Conservation (phyloP, 2,113 vertebrate genomes). For the Chionomys nivalis region DNA sequence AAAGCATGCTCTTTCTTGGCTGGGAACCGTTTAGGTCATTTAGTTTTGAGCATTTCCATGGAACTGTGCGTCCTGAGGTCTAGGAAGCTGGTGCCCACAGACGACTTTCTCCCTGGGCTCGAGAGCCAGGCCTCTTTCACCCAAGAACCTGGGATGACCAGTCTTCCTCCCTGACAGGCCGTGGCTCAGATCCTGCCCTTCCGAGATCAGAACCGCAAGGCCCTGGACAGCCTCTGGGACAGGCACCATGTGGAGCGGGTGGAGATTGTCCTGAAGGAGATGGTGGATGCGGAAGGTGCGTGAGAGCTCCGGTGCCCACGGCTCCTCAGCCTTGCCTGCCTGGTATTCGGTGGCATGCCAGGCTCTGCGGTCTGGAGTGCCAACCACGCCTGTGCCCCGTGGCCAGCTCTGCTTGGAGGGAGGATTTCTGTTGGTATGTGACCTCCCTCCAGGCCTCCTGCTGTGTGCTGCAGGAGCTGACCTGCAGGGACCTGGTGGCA, state of each 20-base stretch:
- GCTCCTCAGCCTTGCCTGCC: not conserved
- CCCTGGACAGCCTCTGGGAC: conserved; percentile 94
- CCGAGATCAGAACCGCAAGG: conserved; percentile 90
- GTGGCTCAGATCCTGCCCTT: conserved; percentile 96
- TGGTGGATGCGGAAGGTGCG: conserved; percentile 94
- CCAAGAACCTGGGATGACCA: not conserved
- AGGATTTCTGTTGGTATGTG: not conserved
- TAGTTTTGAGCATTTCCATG: not conserved
- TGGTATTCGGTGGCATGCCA: fast-evolving
- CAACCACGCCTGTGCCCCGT: not conserved
- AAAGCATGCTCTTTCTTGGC: conserved; percentile 19
- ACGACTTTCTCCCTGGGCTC: not conserved
- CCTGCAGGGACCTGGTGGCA: not conserved
- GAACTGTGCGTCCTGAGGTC: not conserved
- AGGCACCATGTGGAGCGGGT: conserved; percentile 93
- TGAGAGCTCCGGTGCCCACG: not conserved
- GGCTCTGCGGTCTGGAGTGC: not conserved
- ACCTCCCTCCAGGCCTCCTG: not conserved
- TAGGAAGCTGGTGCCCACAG: not conserved
- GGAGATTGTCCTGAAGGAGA: conserved; percentile 97
- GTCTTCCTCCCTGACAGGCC: conserved; percentile 86
- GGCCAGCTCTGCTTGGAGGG: not conserved
- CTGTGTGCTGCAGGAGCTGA: not conserved
- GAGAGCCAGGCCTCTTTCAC: not conserved
- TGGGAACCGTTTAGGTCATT: not conserved